phyloP scores from a whole-genome alignment of 2,113 vertebrate species.

The Ceyx cyanopectus region DNA sequence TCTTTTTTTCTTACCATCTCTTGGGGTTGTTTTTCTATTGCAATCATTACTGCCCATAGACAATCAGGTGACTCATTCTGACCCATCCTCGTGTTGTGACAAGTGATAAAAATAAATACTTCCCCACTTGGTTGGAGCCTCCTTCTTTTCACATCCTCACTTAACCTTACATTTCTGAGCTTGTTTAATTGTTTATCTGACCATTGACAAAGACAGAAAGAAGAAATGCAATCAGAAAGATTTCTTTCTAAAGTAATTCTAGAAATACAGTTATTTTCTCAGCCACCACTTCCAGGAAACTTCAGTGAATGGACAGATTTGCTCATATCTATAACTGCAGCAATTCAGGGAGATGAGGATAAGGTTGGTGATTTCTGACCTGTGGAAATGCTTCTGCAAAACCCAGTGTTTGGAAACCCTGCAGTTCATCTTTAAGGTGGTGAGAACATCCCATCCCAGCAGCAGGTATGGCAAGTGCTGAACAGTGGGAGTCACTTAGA shows the following conservation, averaged over 20 bases:
- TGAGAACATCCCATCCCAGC: neutral
- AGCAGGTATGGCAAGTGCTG: neutral
- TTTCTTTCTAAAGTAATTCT: neutral
- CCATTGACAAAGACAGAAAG: neutral
- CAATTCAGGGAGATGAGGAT: neutral
- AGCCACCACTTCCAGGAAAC: neutral
- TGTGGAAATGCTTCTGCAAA: neutral
- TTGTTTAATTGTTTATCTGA: neutral
- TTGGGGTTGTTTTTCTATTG: neutral
- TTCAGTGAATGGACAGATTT: neutral
- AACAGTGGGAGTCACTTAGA: neutral
- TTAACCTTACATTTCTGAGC: neutral
- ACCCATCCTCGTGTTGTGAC: neutral
- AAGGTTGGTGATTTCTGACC: neutral
- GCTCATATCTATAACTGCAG: neutral
- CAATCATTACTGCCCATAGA: neutral
- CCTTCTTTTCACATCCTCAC: neutral
- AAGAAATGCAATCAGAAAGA: neutral
- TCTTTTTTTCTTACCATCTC: neutral
- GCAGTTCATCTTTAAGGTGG: neutral
- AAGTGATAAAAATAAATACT: neutral
- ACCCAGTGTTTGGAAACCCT: neutral
- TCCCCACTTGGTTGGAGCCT: neutral
- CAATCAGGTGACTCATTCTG: neutral
- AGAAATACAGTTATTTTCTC: neutral